A percentile compares a stretch with the other conserved stretches of the same genome.
phyloP scores from a whole-genome alignment of 2,797 vertebrate genomes.

The Enteromius mattozi region DNA sequence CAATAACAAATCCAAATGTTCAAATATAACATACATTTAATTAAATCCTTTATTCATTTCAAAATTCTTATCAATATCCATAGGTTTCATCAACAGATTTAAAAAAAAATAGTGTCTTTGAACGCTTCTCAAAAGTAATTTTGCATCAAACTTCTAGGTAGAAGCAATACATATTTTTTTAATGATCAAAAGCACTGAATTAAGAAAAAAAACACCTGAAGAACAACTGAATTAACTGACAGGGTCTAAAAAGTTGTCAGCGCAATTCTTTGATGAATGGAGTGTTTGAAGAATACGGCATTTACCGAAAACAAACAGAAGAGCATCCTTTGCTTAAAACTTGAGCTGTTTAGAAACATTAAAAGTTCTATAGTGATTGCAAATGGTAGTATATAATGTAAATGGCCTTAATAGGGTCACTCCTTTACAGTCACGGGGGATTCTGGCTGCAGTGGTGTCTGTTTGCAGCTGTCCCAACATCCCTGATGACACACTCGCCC shows the following conservation, averaged over 20 bases:
- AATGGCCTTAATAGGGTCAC: neutral
- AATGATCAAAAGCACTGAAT: neutral
- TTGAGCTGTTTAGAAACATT: neutral
- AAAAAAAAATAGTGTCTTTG: neutral
- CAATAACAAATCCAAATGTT: neutral
- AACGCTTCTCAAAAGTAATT: neutral
- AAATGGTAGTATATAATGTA: neutral
- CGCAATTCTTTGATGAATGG: neutral
- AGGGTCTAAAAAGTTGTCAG: neutral
- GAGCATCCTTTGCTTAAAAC: neutral
- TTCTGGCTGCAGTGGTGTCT: constrained; percentile 1
- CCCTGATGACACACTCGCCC: neutral
- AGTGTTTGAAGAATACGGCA: neutral
- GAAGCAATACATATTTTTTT: neutral
- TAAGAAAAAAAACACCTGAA: neutral
- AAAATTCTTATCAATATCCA: neutral
- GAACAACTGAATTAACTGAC: neutral
- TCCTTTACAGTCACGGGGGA: constrained; percentile 2
- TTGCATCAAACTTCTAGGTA: neutral
- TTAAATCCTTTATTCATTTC: neutral
- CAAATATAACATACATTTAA: too few relatives aligned
- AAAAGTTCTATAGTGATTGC: neutral
- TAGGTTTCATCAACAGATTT: neutral
- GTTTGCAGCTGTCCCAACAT: constrained; percentile 20
- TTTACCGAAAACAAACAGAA: neutral